Evolutionary conservation across 2,113 vertebrate genomes (phyloP).

Genomic region (Scatophagus argus): DNA sequence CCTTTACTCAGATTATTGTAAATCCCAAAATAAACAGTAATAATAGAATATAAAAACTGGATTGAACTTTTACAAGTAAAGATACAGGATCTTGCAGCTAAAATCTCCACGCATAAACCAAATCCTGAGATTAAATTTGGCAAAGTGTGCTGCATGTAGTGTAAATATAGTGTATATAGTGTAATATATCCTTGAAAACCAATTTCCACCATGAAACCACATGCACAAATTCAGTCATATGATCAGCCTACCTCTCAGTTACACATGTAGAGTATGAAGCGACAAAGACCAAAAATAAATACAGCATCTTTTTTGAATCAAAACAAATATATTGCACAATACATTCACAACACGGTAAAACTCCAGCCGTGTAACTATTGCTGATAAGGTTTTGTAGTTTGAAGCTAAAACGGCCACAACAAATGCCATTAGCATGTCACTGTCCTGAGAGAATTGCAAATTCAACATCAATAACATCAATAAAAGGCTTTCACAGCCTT

Average conservation of each 20-base stretch:
- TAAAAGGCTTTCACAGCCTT: constrained; percentile 30
- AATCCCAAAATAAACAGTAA: background rate
- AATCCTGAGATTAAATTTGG: no score
- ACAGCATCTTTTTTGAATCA: background rate
- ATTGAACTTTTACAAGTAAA: background rate
- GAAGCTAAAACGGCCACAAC: constrained; percentile 20
- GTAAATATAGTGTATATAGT: background rate
- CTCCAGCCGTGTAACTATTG: background rate
- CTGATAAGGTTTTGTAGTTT: background rate
- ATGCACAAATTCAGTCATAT: background rate
- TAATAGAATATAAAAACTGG: background rate
- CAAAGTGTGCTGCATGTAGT: background rate
- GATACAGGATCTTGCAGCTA: background rate
- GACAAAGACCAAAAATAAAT: background rate
- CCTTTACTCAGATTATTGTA: background rate
- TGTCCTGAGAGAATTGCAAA: constrained; percentile 23
- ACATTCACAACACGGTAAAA: background rate
- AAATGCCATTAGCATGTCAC: constrained; percentile 20
- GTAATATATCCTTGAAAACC: background rate
- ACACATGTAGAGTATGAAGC: background rate
- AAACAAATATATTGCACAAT: background rate
- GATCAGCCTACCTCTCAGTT: background rate
- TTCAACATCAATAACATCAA: constrained; percentile 50
- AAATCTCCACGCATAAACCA: background rate
- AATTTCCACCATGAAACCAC: background rate